Base-by-base conservation (phyloP, 2,113 vertebrate genomes). In the Muntiacus muntjak region DNA sequence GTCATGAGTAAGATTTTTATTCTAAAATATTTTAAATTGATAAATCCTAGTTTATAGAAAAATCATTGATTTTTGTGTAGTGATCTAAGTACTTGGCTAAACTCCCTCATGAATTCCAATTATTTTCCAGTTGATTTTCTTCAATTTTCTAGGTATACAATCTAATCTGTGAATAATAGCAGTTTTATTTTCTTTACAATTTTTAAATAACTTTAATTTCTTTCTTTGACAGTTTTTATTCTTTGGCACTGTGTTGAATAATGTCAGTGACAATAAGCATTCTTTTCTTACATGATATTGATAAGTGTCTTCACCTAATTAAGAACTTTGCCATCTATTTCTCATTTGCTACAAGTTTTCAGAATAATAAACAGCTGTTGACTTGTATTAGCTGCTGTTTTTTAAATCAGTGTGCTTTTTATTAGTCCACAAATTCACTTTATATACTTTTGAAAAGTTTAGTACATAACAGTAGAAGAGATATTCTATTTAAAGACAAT, bases 261-360 rank as follows among this genome's bases (percentile, higher is more conserved):
- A 57, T 87, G 26, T 28, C 62, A 47, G 40, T 57, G 21, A 47
- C 4, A 71, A 3, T n/a, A 17, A 85, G 67, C 12, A 67, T 58
- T 94, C 43, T 96, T 86, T 43, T 67, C 30, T 94, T 96, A 6
- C 2, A 28, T 87, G 28, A 87, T 81, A 57, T 7, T 76, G 64
- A 81, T n/a, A 87, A 19, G 36, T 79, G 5, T 91, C 26, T 94
- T 43, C 14, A 74, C 15, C 52, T 91, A 89, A 86, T 60, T 94
- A 60, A 97, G 81, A 33, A 94, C 8, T 79, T 87, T 52, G 89
- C 43, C 11, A n/a, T 91, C 87, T 86, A 23, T 76, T 91, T 95
- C 14, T 85, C 52, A 93, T 86, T 97, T 97, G n/a, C 52, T 83
- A 8, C 79, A 88, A 64, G 74, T 95, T 94, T 96, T 83, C 85